A percentile compares a stretch with the other conserved stretches of the same genome.
phyloP scores from a whole-genome alignment of 2,797 vertebrate species.

The Lates japonicus region DNA sequence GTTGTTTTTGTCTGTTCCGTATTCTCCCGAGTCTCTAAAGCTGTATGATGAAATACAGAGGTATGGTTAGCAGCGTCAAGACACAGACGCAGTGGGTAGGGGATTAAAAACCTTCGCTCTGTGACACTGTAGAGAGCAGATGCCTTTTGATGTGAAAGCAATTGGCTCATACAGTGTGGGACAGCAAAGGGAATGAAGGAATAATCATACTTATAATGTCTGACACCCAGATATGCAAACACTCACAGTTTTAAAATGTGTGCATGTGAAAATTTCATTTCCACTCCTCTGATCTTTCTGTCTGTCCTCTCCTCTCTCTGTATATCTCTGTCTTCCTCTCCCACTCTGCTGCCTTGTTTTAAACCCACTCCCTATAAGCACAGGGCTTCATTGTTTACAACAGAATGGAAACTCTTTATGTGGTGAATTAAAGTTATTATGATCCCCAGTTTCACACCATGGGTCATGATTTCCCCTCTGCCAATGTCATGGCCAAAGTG shows the following conservation, averaged over 20 bases:
- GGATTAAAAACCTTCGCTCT: constrained; percentile 67
- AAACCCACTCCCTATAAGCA: constrained; percentile 7
- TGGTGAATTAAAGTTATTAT: constrained; percentile 41
- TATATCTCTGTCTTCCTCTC: constrained; percentile 13
- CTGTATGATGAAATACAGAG: constrained; percentile 72
- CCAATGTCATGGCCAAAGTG: constrained; percentile 47
- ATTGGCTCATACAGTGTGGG: constrained; percentile 42
- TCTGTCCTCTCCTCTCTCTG: constrained; percentile 12
- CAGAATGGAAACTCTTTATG: constrained; percentile 49
- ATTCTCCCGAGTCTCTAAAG: constrained; percentile 58
- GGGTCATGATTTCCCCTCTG: constrained; percentile 28
- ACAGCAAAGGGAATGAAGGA: constrained; percentile 32
- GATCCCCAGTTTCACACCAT: constrained; percentile 25
- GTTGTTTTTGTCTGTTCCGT: constrained; percentile 66
- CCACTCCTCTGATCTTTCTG: constrained; percentile 39
- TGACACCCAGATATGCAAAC: constrained; percentile 52
- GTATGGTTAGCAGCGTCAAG: constrained; percentile 51
- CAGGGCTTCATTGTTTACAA: constrained; percentile 44
- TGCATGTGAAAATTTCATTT: constrained; percentile 40
- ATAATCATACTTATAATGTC: constrained; percentile 55
- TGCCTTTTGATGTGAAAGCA: constrained; percentile 68
- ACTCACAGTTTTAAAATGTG: constrained; percentile 36
- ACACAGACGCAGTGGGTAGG: constrained; percentile 29
- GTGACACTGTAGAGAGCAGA: constrained; percentile 56
- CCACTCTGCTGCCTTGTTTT: constrained; percentile 15